Percentiles rank a stretch among this genome's conserved stretches.
phyloP scores from a whole-genome alignment of 2,888 invertebrate species.

The Gastracanthus pulcherrimus region DNA sequence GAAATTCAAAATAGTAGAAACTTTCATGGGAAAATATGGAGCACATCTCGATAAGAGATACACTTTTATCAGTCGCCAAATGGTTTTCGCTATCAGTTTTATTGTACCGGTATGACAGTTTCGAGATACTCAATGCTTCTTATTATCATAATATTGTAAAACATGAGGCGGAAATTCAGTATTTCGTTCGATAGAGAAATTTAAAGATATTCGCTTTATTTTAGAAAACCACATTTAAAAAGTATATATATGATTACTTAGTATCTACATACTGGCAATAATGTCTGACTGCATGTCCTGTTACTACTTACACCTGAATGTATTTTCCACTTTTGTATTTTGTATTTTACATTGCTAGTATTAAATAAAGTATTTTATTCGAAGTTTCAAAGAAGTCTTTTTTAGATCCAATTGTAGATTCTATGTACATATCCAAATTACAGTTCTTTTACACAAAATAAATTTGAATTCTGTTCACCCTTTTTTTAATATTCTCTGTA shows the following conservation, averaged over 20 bases:
- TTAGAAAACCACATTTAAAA: neutral
- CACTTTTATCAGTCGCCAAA: neutral
- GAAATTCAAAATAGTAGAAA: slow-evolving; percentile 43
- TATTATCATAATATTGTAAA: neutral
- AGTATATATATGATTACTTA: neutral
- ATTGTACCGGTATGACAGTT: neutral
- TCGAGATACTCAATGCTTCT: neutral
- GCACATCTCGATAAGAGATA: neutral
- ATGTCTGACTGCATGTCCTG: neutral
- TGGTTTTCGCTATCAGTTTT: neutral
- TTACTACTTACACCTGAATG: too few species aligned
- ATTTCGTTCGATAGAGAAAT: neutral
- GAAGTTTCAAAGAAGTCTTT: too few species aligned
- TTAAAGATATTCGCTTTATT: neutral
- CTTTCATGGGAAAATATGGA: neutral
- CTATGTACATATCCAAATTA: too few species aligned
- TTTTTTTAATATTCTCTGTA: too few species aligned
- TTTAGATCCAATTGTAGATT: too few species aligned
- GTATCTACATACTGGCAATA: neutral
- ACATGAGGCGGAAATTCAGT: neutral
- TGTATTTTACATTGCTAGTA: too few species aligned
- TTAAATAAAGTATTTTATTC: too few species aligned
- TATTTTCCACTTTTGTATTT: too few species aligned
- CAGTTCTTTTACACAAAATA: too few species aligned
- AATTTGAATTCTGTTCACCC: too few species aligned